Base-by-base conservation (phyloP, 2,113 vertebrate species). In the Odocoileus hemionus region DNA sequence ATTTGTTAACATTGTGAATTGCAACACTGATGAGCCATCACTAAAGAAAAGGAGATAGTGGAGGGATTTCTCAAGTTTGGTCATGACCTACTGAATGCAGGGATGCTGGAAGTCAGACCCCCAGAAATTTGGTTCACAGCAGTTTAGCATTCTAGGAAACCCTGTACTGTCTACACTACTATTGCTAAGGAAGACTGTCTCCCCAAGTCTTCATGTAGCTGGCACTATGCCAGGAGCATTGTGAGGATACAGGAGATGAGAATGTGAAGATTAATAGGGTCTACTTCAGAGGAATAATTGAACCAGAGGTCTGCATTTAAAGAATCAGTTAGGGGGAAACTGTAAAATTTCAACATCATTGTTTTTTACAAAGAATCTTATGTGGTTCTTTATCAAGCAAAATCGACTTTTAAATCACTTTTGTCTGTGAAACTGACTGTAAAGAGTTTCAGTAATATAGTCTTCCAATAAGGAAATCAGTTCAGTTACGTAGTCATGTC, bases 11-110 rank as follows among this genome's bases (percentile, higher is more conserved):
- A 5, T 5, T 15, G 4, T 10, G 28, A 36, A 61, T 30, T 10
- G 9, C 54, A 23, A 17, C 30, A 33, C 45, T 26, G 6, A 11
- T 23, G 52, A 83, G 84, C 26, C 1, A 0, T 36, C 0, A 0
- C 6, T 16, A 30, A 58, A 39, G 30, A 30, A 3, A 45, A 23
- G 1, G 39, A 57, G 45, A 7, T 45, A 2, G 9, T 16, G 2
- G 15, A 64, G 45, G 39, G 8, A 23, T 43, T 54, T 45, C 36
- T 1, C 43, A 19, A 28, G 7, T 6, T 7, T 3, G 30, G 12
- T 30, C 16, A 21, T 25, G 47, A 16, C 17, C 55, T 47, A 25
- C 13, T 1, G 5, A 58, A 14, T 4, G 3, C 39, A 12, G 21
- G 0, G 10, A 30, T 57, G n/a, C 19, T 43, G 12, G 33, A 25